A percentile compares a stretch with the other conserved stretches of the same genome.
phyloP scores from a whole-genome alignment of 2,888 invertebrate species.

The Leucophenga maculata region DNA sequence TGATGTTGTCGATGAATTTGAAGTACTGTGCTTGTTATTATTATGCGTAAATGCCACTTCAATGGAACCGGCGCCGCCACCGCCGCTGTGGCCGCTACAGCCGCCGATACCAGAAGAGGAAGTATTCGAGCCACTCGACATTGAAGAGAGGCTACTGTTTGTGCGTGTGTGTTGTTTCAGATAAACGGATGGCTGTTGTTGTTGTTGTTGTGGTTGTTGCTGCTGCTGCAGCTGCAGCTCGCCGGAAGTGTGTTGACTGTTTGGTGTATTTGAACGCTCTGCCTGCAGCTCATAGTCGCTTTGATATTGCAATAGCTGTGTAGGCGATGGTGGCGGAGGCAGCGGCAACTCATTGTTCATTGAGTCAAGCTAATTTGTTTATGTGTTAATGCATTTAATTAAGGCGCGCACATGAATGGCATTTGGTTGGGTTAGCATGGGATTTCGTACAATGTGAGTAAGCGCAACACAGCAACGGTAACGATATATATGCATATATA shows the following conservation, averaged over 20 bases:
- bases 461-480: conserved; percentile 18
- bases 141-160: conserved; percentile 69
- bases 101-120: conserved; percentile 64
- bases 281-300: conserved; percentile 44
- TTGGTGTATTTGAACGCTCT: conserved; percentile 7
- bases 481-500: not conserved
- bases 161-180: conserved; percentile 64
- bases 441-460: conserved; percentile 12
- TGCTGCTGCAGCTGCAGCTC: conserved; percentile 35
- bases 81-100: conserved; percentile 35
- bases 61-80: conserved; percentile 37
- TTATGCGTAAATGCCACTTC: conserved; percentile 41
- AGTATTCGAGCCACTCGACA: conserved; percentile 61
- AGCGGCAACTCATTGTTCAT: conserved; percentile 59
- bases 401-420: conserved; percentile 35
- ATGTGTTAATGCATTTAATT: conserved; percentile 39
- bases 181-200: conserved; percentile 39
- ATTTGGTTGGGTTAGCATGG: conserved; percentile 1
- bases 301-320: conserved; percentile 68
- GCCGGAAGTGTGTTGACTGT: too few relatives aligned
- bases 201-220: conserved; percentile 38
- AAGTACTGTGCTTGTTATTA: conserved; percentile 44
- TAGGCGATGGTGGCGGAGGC: conserved; percentile 70
- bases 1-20: conserved; percentile 57
- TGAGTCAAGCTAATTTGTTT: conserved; percentile 56